Conservation (phyloP, 2,797 vertebrate species). For the Sebastes nivosus region DNA sequence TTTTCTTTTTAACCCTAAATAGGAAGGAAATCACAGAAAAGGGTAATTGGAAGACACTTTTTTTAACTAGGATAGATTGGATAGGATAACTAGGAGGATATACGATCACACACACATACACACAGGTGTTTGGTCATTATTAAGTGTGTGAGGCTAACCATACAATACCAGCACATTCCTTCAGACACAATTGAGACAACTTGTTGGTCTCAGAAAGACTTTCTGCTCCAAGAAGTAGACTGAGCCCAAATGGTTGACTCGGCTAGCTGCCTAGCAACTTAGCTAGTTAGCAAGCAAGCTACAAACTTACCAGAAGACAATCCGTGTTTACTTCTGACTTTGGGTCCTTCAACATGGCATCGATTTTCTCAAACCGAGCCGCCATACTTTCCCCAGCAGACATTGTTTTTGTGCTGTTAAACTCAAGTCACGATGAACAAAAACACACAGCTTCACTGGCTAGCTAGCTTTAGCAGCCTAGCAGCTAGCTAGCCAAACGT, state of each 20-base stretch:
- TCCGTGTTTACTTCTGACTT: conserved; percentile 98
- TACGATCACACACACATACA: not conserved
- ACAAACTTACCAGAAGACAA: conserved; percentile 96
- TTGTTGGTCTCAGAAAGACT: conserved; percentile 29
- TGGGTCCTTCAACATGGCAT: conserved; percentile 94
- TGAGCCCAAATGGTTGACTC: conserved; percentile 63
- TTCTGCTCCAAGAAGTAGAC: conserved; percentile 65
- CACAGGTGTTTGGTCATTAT: not conserved
- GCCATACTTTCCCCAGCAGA: conserved; percentile 91
- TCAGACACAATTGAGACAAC: conserved; percentile 49
- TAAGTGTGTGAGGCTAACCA: not conserved
- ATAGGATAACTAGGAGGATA: not conserved
- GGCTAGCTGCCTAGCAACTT: conserved; percentile 40
- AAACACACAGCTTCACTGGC: conserved; percentile 61
- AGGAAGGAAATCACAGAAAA: no score
- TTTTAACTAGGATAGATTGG: no score
- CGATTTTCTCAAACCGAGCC: conserved; percentile 97
- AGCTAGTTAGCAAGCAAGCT: conserved; percentile 4
- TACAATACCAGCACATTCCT: conserved; percentile 31
- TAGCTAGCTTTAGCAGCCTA: conserved; percentile 77
- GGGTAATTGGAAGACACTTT: no score
- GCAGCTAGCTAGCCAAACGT: conserved; percentile 76
- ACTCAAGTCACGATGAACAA: conserved; percentile 61
- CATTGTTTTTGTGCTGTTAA: conserved; percentile 80
- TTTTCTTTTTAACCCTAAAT: no score